phyloP scores from a whole-genome alignment of 2,113 vertebrate species.

The Anhinga rufa region DNA sequence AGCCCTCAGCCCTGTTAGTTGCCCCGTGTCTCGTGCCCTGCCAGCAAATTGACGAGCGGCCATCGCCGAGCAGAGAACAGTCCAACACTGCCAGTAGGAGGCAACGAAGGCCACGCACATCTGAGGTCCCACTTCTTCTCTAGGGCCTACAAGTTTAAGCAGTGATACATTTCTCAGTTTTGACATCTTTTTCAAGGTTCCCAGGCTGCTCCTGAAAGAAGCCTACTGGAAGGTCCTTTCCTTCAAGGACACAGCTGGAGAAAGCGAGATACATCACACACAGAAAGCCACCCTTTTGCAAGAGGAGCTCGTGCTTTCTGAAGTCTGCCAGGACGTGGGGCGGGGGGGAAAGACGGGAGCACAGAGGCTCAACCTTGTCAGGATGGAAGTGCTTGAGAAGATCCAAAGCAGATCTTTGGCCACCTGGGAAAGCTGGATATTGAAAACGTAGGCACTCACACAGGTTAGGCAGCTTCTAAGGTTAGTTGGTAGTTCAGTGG shows the following conservation, averaged over 20 bases:
- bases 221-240: neutral
- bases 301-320: neutral
- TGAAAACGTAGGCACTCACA: slow-evolving; percentile 15
- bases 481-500: slow-evolving; percentile 55
- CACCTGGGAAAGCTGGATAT: slow-evolving; percentile 42
- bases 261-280: neutral
- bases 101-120: fast-evolving
- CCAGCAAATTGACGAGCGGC: neutral
- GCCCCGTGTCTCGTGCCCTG: neutral
- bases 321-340: neutral
- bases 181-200: neutral
- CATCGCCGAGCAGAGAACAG: fast-evolving
- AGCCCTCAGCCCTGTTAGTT: neutral
- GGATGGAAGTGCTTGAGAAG: slow-evolving; percentile 48
- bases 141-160: neutral
- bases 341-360: neutral
- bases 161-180: neutral
- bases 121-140: neutral
- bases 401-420: slow-evolving; percentile 2
- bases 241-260: slow-evolving; percentile 32
- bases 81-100: neutral
- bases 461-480: slow-evolving; percentile 44
- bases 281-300: neutral
- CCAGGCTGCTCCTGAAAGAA: neutral
- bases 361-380: slow-evolving; percentile 45